Base-by-base conservation (phyloP, 2,888 invertebrate genomes). In the Pyrrhia umbra region DNA sequence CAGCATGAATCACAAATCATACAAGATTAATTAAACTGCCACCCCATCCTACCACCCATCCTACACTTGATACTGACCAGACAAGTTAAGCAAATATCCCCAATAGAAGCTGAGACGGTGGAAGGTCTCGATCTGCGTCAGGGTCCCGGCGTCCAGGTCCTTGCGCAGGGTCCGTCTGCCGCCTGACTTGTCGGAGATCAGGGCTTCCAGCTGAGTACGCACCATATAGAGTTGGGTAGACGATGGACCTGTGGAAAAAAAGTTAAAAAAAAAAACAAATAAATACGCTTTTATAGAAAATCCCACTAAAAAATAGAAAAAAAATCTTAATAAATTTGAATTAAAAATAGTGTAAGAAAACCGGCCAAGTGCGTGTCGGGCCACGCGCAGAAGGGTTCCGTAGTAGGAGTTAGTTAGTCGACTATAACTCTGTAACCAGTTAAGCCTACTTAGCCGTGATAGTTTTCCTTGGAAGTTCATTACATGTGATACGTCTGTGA, bases 181-280 rank as follows among this genome's bases (percentile, higher is more conserved):
- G 0, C 99, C 98, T 56, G 98, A 98, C 93, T 99, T 99, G 91
- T 99, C 99, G 0, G 99, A 98, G 70, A 99, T 98, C 57, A 99
- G 94, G 0, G 99, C 99, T 90, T 99, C 99, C 61, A 99, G 93
- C 97, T 99, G 99, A 0, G 99, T 99, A 6, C 99, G 96, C 3
- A 99, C 99, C 99, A 99, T 99, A 94, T 99, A 99, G 9, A 99
- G 95, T 95, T 99, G 98, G 0, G 98, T 98, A 0, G 98, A 98
- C 0, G 98, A 98, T 0, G 98, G 98, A 5, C 97, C 97, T 97
- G 85, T 1, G 58, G 15, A 40, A 13, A 43, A 42, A 16, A 3
- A 9, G 2, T 40, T 10, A 39, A 16, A 0, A 4, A 5, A 1
- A 9, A 2, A 6, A 27, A 9, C 2, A 6, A 9, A 2, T 8